Percentiles rank a stretch among this genome's conserved stretches.
phyloP scores from a whole-genome alignment of 1,140 invertebrate genomes.

The Asbolus verrucosus region DNA sequence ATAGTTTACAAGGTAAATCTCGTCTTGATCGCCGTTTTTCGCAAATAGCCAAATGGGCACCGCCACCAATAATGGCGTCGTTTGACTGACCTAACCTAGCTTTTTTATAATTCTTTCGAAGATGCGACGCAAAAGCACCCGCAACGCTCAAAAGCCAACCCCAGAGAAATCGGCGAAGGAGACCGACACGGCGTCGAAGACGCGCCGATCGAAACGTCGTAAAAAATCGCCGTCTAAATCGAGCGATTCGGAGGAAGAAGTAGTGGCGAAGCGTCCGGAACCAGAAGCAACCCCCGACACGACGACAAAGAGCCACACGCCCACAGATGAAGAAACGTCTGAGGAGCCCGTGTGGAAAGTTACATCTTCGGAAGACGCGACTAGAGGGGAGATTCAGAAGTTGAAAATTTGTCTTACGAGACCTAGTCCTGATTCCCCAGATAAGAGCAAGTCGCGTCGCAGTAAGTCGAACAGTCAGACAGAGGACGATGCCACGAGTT shows the following conservation, averaged over 20 bases:
- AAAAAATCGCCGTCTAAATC: slow-evolving; percentile 49
- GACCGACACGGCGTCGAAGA: slow-evolving; percentile 44
- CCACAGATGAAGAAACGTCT: slow-evolving; percentile 28
- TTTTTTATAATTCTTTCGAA: slow-evolving; percentile 43
- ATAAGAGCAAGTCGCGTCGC: slow-evolving; percentile 49
- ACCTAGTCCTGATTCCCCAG: slow-evolving; percentile 50
- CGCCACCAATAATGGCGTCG: slow-evolving; percentile 29
- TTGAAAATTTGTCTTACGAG: slow-evolving; percentile 53
- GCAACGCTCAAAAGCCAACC: slow-evolving; percentile 43
- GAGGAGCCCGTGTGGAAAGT: slow-evolving; percentile 50
- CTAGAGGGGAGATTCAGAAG: slow-evolving; percentile 51
- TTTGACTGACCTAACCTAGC: slow-evolving; percentile 21
- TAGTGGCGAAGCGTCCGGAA: slow-evolving; percentile 30
- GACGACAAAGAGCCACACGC: slow-evolving; percentile 42
- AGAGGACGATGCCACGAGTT: slow-evolving; percentile 47
- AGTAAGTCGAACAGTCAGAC: slow-evolving; percentile 50
- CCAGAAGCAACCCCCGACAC: slow-evolving; percentile 29
- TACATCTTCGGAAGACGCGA: slow-evolving; percentile 35
- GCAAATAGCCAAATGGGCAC: no score
- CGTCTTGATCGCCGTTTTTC: no score
- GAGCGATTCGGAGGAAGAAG: slow-evolving; percentile 50
- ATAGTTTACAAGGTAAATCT: no score
- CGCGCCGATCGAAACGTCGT: slow-evolving; percentile 49
- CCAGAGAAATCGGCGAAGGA: slow-evolving; percentile 49
- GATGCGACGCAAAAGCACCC: slow-evolving; percentile 54